Percentiles rank a stretch among this genome's conserved stretches.
phyloP scores from a whole-genome alignment of 1,140 invertebrate genomes.

The Diabrotica undecimpunctata region DNA sequence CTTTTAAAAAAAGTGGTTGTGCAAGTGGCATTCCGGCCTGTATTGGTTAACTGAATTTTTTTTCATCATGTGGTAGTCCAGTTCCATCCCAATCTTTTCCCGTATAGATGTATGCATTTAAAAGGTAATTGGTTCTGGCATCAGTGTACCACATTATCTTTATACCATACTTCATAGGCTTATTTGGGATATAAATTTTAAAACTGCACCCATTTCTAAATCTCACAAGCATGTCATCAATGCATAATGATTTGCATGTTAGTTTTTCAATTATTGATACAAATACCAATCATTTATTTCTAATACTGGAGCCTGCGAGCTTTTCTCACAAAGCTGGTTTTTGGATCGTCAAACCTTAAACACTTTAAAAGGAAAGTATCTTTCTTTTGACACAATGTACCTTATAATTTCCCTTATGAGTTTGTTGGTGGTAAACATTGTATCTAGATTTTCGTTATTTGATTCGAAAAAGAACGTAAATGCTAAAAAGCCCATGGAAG shows the following conservation, averaged over 20 bases:
- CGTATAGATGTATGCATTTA: slow-evolving; percentile 15
- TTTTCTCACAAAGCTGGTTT: not conserved
- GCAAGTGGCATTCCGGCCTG: slow-evolving; percentile 8
- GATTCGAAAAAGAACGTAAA: too few species aligned
- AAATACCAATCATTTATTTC: not conserved
- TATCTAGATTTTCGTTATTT: too few species aligned
- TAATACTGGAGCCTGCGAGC: not conserved
- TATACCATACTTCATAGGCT: slow-evolving; percentile 17
- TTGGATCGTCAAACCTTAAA: not conserved
- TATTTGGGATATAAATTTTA: slow-evolving; percentile 16
- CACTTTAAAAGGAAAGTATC: not conserved
- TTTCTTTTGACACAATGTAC: too few species aligned
- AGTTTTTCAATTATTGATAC: not conserved
- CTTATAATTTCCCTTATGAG: too few species aligned
- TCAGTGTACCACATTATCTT: slow-evolving; percentile 18
- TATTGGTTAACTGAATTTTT: slow-evolving; percentile 6
- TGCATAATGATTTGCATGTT: not conserved
- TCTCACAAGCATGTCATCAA: slow-evolving; percentile 18
- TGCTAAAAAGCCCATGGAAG: too few species aligned
- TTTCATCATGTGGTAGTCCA: slow-evolving; percentile 12
- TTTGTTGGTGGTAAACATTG: too few species aligned
- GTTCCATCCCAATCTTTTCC: slow-evolving; percentile 17
- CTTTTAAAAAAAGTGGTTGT: slow-evolving; percentile 28
- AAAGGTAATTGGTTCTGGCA: too few species aligned
- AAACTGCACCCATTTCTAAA: slow-evolving; percentile 20